Conservation (phyloP, 2,797 vertebrate species). For the Meriones psammophilus region DNA sequence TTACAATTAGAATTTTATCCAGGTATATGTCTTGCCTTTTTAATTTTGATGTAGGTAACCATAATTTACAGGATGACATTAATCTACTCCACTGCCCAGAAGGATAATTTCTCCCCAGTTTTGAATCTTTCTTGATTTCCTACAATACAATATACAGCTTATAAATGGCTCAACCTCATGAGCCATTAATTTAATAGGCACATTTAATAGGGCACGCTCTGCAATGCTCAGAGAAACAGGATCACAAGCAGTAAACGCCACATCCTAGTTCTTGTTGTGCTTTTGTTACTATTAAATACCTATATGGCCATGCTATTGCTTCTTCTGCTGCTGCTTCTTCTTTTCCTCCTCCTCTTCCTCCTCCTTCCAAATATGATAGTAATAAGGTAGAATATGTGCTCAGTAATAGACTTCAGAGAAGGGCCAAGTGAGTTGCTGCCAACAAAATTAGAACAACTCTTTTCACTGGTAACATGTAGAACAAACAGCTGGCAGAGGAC, state of each 20-base stretch:
- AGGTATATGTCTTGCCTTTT: not conserved
- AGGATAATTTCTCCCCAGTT: constrained; percentile 25
- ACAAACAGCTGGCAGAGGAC: not conserved
- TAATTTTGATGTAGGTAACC: not conserved
- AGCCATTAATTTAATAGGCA: constrained; percentile 47
- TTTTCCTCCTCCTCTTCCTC: too few relatives aligned
- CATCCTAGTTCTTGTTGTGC: not conserved
- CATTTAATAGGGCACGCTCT: constrained; percentile 27
- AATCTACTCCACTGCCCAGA: not conserved
- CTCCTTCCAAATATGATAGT: constrained; percentile 38
- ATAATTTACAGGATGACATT: not conserved
- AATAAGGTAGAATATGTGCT: constrained; percentile 41
- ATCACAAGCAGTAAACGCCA: constrained; percentile 21
- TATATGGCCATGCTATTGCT: constrained; percentile 1
- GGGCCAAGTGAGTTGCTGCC: not conserved
- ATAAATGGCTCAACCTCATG: constrained; percentile 6
- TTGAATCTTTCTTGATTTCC: constrained; percentile 23
- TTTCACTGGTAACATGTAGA: too few relatives aligned
- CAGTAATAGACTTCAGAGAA: constrained; percentile 36
- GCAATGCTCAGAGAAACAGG: not conserved
- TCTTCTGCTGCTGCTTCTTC: not conserved
- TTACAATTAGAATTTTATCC: not conserved
- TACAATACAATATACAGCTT: not conserved
- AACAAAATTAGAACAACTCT: not conserved
- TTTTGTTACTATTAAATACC: not conserved